Percentiles rank a stretch among this genome's conserved stretches.
Evolutionary conservation across 2,888 invertebrate species (phyloP).

Genomic region (Aproaerema taeniolella): DNA sequence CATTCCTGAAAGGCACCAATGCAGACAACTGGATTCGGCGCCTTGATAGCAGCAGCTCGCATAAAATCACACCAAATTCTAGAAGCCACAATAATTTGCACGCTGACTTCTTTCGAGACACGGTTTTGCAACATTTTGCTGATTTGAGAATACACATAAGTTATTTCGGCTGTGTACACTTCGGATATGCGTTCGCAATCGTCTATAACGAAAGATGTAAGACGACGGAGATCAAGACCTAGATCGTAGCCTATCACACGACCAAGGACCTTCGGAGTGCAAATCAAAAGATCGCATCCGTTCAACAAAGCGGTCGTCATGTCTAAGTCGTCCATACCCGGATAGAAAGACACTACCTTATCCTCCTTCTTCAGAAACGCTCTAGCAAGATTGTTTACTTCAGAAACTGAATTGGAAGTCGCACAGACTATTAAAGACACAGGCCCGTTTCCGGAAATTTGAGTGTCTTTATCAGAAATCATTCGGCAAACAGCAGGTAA

Average conservation of each 20-base stretch:
- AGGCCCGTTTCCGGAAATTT: conserved; percentile 74
- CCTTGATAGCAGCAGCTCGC: conserved; percentile 69
- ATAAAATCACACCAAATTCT: conserved; percentile 81
- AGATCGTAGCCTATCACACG: conserved; percentile 58
- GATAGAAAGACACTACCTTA: conserved; percentile 53
- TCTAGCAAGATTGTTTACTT: conserved; percentile 54
- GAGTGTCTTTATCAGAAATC: conserved; percentile 58
- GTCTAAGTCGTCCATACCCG: conserved; percentile 52
- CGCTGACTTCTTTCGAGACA: conserved; percentile 51
- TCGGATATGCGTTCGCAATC: conserved; percentile 81
- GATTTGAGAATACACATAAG: conserved; percentile 54
- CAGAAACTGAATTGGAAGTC: conserved; percentile 73
- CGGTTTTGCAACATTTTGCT: conserved; percentile 61
- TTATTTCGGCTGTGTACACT: conserved; percentile 67
- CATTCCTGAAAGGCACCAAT: conserved; percentile 86
- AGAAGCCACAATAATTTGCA: conserved; percentile 79
- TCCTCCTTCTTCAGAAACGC: conserved; percentile 51
- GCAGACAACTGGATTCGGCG: conserved; percentile 80
- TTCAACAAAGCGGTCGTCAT: conserved; percentile 71
- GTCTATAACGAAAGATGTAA: conserved; percentile 83
- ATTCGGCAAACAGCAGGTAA: conserved; percentile 81
- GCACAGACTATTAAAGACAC: conserved; percentile 81
- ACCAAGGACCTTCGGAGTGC: conserved; percentile 79
- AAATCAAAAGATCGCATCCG: conserved; percentile 84
- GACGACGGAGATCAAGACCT: conserved; percentile 76